These are phyloP conservation scores for Monodelphis domestica DNA, from an alignment of 2,797 vertebrate species.

Conservation along the genomic window DNA sequence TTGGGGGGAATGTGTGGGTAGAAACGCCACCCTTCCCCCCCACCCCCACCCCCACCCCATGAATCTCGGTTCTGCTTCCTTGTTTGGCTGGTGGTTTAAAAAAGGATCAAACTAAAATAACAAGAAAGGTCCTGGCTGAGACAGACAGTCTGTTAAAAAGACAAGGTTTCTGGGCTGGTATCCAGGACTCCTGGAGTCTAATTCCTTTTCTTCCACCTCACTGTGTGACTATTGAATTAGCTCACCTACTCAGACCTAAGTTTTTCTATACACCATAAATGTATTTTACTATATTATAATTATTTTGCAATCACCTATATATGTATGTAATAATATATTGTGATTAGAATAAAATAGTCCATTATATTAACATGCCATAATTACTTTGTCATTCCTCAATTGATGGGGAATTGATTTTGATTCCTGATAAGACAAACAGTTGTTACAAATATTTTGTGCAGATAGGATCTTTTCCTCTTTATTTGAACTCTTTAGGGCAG, in stretches of 20 bases:
- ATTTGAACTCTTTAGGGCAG: neutral
- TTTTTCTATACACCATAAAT: neutral
- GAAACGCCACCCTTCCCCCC: neutral
- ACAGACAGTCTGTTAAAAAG: neutral
- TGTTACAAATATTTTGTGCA: neutral
- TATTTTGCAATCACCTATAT: neutral
- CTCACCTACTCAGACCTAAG: neutral
- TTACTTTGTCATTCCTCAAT: neutral
- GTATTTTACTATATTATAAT: neutral
- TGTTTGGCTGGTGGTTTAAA: neutral
- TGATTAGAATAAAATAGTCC: neutral
- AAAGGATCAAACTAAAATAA: neutral
- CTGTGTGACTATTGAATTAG: no score
- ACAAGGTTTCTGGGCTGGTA: neutral
- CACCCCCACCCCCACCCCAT: rapidly evolving
- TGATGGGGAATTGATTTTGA: neutral
- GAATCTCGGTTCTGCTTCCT: neutral
- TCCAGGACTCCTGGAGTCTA: no score
- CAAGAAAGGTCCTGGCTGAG: no score
- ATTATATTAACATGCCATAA: neutral
- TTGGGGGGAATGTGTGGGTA: neutral
- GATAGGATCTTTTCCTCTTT: neutral
- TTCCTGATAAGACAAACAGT: neutral
- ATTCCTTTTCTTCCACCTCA: no score
- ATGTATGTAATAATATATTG: neutral